Evolutionary conservation across 2,888 invertebrate genomes (phyloP).

Genomic region (Cetonia aurata): DNA sequence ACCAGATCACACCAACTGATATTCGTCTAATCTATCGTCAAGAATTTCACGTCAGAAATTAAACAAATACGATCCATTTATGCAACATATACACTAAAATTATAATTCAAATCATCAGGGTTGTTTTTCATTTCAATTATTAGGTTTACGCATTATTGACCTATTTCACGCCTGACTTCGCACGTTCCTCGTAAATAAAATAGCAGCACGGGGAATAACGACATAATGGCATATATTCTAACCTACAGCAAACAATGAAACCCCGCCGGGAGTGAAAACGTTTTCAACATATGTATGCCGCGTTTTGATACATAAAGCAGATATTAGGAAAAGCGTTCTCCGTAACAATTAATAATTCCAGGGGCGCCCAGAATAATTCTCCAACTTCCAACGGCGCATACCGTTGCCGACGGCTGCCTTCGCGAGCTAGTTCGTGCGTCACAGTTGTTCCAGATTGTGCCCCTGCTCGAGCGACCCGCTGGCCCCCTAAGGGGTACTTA

Average conservation of each 20-base stretch:
- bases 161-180: no score
- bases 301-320: not conserved
- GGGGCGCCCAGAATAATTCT: slow-evolving; percentile 31
- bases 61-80: no score
- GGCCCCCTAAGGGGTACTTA: no score
- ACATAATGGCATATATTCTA: slow-evolving; percentile 9
- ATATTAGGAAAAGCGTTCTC: slow-evolving; percentile 31
- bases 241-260: not conserved
- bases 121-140: no score
- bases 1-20: no score
- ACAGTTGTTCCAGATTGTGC: slow-evolving; percentile 41
- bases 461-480: not conserved
- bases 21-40: no score
- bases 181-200: no score
- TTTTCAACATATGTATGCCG: slow-evolving; percentile 8
- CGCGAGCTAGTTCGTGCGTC: slow-evolving; percentile 34
- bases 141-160: no score
- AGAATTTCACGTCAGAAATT: no score
- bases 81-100: no score
- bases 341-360: slow-evolving; percentile 36
- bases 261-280: not conserved
- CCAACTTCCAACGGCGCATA: slow-evolving; percentile 32
- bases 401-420: slow-evolving; percentile 27
- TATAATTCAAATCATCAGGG: no score
- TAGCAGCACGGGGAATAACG: no score